Base-by-base conservation (phyloP, 2,797 vertebrate species). In the Eulemur coronatus region DNA sequence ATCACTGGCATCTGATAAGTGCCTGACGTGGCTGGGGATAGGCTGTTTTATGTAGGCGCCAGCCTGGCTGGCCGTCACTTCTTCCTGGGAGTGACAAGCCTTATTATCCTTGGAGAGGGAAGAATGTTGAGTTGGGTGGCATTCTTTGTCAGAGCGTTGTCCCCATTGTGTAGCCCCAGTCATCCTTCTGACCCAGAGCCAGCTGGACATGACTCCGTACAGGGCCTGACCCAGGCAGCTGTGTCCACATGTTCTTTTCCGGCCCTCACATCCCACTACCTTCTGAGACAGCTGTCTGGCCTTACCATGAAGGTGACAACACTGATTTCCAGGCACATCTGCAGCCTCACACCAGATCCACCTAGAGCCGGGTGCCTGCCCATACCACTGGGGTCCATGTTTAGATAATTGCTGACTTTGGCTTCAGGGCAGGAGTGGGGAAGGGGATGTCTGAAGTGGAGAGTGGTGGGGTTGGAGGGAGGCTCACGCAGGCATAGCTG, bases 381-480 rank as follows among this genome's bases (percentile, higher is more conserved):
- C 41, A 14, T 82, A 63, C 24, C 50, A 12, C 43, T 43, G n/a
- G 90, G 38, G 33, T 6, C n/a, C 28, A 20, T 30, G 41, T 59
- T 72, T 79, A 67, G 70, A 35, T 78, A 84, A 55, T 86, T 78
- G 46, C 63, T 84, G 55, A 70, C 82, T 91, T 86, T 91, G 89
- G 43, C 46, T 73, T 50, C 17, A 8, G 43, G 20, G 43, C 43
- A 73, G n/a, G 15, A 78, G 11, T 78, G 3, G 26, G 24, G 35
- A 41, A 86, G 24, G 35, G 63, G 28, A n/a, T 38, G 75, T 70
- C 57, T 55, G 26, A 87, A 96, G 67, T 46, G 55, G 33, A 72
- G n/a, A 2, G 5, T 46, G 35, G 46, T 90, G 7, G 30, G 79
- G 6, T 46, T 89, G 28, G 41, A 76, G 52, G 55, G 48, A 48